Evolutionary conservation across 2,797 vertebrate species (phyloP).

Genomic region (Oryzias sinensis): DNA sequence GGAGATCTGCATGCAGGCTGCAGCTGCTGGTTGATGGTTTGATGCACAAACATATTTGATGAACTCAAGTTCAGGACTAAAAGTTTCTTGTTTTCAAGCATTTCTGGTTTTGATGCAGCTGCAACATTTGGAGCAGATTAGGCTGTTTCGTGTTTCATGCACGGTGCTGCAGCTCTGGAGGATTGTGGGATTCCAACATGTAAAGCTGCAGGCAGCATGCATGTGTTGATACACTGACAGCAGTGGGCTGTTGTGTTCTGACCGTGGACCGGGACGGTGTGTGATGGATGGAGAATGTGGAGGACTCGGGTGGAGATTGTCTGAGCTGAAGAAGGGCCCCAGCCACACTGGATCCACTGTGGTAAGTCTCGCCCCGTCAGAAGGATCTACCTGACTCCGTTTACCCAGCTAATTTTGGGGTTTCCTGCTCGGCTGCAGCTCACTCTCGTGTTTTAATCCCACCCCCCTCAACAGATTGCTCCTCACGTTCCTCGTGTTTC

Average conservation of each 20-base stretch:
- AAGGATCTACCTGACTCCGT: slow-evolving; percentile 67
- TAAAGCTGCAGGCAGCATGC: no score
- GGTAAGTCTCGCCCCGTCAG: slow-evolving; percentile 56
- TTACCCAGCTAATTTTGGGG: slow-evolving; percentile 72
- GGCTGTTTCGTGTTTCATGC: slow-evolving; percentile 45
- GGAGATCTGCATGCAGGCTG: no score
- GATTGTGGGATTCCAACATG: slow-evolving; percentile 72
- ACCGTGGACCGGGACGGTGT: no score
- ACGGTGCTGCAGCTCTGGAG: slow-evolving; percentile 58
- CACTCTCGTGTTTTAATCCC: slow-evolving; percentile 50
- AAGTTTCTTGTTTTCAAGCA: slow-evolving; percentile 16
- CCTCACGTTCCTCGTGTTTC: slow-evolving; percentile 20
- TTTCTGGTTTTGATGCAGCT: slow-evolving; percentile 54
- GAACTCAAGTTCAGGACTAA: slow-evolving; percentile 1
- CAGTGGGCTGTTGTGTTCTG: no score
- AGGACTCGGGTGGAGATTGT: slow-evolving; percentile 71
- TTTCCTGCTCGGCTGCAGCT: slow-evolving; percentile 58
- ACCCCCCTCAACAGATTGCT: slow-evolving; percentile 31
- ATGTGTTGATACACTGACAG: no score
- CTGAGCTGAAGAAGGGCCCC: slow-evolving; percentile 58
- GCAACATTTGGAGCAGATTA: slow-evolving; percentile 23
- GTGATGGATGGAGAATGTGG: slow-evolving; percentile 52
- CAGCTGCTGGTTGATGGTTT: no score
- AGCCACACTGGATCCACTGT: slow-evolving; percentile 66
- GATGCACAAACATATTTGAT: no score